Base-by-base conservation (phyloP, 2,888 invertebrate genomes). In the Mylabris sibirica region DNA sequence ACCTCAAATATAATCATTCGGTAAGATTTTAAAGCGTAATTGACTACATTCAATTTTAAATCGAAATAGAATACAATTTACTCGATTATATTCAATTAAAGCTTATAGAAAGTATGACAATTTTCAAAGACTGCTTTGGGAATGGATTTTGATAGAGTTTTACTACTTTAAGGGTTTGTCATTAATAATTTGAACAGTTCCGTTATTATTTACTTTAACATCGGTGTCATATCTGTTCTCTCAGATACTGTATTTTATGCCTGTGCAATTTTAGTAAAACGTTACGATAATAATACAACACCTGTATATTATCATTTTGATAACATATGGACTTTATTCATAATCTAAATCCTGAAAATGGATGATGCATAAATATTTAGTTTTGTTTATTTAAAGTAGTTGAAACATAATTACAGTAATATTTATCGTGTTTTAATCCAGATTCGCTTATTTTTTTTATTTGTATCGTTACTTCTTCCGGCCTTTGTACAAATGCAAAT, bases 301-400 rank as follows among this genome's bases (percentile, higher is more conserved):
- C 70, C 70, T 67, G 66, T 65, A 68, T 59, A 59, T 59, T 69
- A 60, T 67, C 38, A 57, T 74, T 70, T 70, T 72, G 71, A 63
- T 69, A 72, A 75, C 76, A 75, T 75, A 76, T 76, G 76, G 76
- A 68, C 69, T 71, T 72, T 74, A 68, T 68, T 67, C 71, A 66
- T 53, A 53, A 49, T 49, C 49, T 9, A 49, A 20, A 49, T 17
- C 1, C 17, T 49, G 20, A 22, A 22, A 66, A 73, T 72, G 66
- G 64, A 63, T 64, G 63, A 64, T 60, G 63, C 59, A 26, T 41
- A 62, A 67, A 67, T 70, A 67, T 67, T 65, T 70, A 60, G 59
- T 60, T 53, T 53, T 53, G 53, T 53, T 53, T 22, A 53, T 22
- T 24, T 53, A 53, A 53, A 53, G 53, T 22, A 53, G 8, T 20